Evolutionary conservation across 1,140 invertebrate species (phyloP), one percentile per base, ranked within the genome.

Genomic region (Stegodyphus dumicola): DNA sequence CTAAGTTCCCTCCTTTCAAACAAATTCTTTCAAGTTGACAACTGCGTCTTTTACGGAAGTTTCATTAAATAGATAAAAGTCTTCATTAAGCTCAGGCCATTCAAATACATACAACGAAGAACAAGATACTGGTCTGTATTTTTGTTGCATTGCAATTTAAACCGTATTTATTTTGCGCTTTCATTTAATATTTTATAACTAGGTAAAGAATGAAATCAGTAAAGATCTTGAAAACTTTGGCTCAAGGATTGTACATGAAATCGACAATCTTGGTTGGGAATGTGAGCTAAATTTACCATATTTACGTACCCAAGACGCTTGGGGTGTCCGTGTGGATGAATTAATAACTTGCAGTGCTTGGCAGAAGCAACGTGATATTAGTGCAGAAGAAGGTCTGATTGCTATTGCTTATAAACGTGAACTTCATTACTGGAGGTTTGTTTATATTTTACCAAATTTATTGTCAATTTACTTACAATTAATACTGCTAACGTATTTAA

Each of bases 341-440:
- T 88, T 90, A 84, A 91, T 66, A 7, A 93, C 92, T 6, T 92
- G 91, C 87, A 76, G 89, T 33, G 93, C 93, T 53, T 94, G 93
- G 93, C 90, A 91, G 66, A 88, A 90, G 86, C 90, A 93, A 90
- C 92, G 93, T 87, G 88, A 90, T 33, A 91, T 94, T 52, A 90
- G 92, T 51, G 93, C 93, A 33, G 90, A 92, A 88, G 93, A 94
- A 89, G 93, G 93, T 4, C 88, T 94, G 0, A 90, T 94, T 73
- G 90, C 92, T 5, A 91, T 92, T 85, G 92, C 92, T 9, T 93
- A 94, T 89, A 92, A 93, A 83, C 89, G 91, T 48, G 90, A 91
- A 77, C 90, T 90, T 90, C 6, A 75, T 66, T 18, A 69, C 51
- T 86, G 76, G 69, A 80, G 85, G 77, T 80, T 60, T 10, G 56